phyloP scores from a whole-genome alignment of 2,797 vertebrate genomes.

The Pantherophis alleghaniensis region DNA sequence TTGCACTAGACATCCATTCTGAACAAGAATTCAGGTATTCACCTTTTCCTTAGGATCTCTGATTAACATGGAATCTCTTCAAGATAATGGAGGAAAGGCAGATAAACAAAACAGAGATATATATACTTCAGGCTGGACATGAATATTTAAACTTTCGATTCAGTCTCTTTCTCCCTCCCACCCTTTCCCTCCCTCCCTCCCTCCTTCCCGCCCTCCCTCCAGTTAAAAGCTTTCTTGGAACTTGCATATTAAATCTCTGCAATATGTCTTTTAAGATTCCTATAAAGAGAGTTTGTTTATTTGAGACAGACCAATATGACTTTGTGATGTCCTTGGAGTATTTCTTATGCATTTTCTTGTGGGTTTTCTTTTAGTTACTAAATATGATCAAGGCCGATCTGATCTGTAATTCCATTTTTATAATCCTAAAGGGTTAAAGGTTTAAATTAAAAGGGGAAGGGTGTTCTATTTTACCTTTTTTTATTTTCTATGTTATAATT shows the following conservation, averaged over 20 bases:
- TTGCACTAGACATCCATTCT: neutral
- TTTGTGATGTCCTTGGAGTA: neutral
- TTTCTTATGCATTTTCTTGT: neutral
- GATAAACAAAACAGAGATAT: neutral
- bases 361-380: neutral
- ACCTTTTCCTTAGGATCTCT: neutral
- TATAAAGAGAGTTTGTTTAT: neutral
- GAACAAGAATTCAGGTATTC: neutral
- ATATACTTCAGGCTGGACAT: neutral
- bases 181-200: too few relatives aligned
- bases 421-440: neutral
- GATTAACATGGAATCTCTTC: neutral
- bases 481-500: neutral
- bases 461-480: neutral
- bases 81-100: neutral
- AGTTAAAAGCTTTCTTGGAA: neutral
- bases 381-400: neutral
- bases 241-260: neutral
- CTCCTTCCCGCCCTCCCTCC: too few relatives aligned
- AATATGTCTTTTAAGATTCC: neutral
- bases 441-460: neutral
- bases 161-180: neutral
- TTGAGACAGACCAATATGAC: neutral
- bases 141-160: neutral
- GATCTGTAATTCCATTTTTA: neutral